Base-by-base conservation (phyloP, 2,888 invertebrate genomes). In the Watsonalla cultraria region DNA sequence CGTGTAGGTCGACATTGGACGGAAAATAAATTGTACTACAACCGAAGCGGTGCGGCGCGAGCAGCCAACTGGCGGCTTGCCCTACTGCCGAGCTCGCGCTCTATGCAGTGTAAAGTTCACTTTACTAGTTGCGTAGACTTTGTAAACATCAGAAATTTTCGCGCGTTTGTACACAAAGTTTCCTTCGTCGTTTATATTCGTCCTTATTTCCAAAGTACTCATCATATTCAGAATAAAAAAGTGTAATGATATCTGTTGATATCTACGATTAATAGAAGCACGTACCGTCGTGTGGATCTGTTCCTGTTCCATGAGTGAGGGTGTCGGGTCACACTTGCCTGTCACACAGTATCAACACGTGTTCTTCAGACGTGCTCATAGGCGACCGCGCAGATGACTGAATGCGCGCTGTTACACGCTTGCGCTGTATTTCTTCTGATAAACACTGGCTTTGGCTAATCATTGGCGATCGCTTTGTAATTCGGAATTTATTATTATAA, bases 41-140 rank as follows among this genome's bases (percentile, higher is more conserved):
- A 76, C 80, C 71, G 77, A 74, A 70, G 73, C 78, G 75, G 67
- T 65, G 76, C 80, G 76, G 67, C 66, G 76, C 80, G 76, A 76
- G 74, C 70, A 77, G 89, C 90, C 90, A 89, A 89, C 90, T 90
- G 90, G 90, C 90, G 85, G 65, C 62, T 80, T 89, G 90, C 90
- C 89, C 84, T 83, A 75, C 70, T 70, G 72, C 24, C 73, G 77
- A 76, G 75, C 76, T 71, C 65, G 66, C 70, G 72, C 65, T 72
- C 72, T 49, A 49, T 11, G 37, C 70, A 80, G 87, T 84, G 67
- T 88, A 88, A 87, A 89, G 89, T 88, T 88, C 88, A 88, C 66
- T 73, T 75, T 69, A 64, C 65, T 65, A 70, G 70, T 74, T 63
- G 66, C 71, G 55, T 71, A 75, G 66, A 73, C 65, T 65, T 65